Evolutionary conservation across 2,888 invertebrate species (phyloP).

Genomic region (Thecocarcelia acutangulata): DNA sequence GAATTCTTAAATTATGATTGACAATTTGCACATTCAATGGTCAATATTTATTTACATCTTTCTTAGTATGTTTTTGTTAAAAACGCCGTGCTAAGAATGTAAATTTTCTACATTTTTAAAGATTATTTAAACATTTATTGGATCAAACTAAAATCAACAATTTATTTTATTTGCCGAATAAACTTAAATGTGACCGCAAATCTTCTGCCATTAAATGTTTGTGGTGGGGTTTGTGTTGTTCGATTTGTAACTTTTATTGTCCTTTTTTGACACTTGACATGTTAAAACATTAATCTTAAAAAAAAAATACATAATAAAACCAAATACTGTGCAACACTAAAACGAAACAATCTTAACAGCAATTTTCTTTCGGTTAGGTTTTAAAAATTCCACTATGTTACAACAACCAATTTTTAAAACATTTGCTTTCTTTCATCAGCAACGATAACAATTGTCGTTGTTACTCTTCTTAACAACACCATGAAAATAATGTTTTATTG

Average conservation of each 20-base stretch:
- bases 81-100: constrained; percentile 37
- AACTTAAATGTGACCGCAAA: constrained; percentile 38
- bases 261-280: constrained; percentile 63
- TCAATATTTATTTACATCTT: constrained; percentile 22
- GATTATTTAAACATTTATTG: constrained; percentile 63
- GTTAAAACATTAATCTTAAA: constrained; percentile 66
- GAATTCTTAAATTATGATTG: constrained; percentile 53
- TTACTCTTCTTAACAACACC: background rate
- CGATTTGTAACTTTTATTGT: constrained; percentile 37
- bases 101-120: constrained; percentile 15
- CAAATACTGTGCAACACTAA: constrained; percentile 27
- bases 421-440: constrained; percentile 33
- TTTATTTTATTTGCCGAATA: constrained; percentile 48
- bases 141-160: constrained; percentile 33
- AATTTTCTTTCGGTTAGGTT: background rate
- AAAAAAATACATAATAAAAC: constrained; percentile 18
- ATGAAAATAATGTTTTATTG: constrained; percentile 1
- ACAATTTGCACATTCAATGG: constrained; percentile 47
- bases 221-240: constrained; percentile 17
- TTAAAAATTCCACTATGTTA: constrained; percentile 25
- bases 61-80: background rate
- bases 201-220: constrained; percentile 9
- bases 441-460: background rate
- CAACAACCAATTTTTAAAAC: constrained; percentile 44
- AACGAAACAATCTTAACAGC: constrained; percentile 18